phyloP scores from a whole-genome alignment of 2,113 vertebrate genomes.

The Murina feae region DNA sequence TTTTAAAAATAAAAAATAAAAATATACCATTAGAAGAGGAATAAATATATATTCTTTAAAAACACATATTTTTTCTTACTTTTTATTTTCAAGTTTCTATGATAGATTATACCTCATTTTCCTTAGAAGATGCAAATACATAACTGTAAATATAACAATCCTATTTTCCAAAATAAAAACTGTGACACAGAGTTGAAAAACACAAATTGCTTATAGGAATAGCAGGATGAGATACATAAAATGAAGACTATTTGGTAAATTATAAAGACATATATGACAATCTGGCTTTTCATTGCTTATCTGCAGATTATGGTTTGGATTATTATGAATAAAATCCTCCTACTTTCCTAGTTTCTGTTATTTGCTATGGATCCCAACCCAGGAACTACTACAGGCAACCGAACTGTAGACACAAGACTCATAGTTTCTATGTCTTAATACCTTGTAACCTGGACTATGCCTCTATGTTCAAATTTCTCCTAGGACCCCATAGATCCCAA shows the following conservation, averaged over 20 bases:
- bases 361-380: background rate
- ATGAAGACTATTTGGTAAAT: constrained; percentile 20
- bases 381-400: background rate
- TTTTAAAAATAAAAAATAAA: too few species aligned
- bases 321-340: background rate
- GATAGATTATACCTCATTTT: background rate
- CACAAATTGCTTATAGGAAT: background rate
- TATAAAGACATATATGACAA: background rate
- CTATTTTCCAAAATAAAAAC: constrained; percentile 20
- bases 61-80: background rate
- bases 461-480: background rate
- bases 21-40: background rate
- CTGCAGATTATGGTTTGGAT: background rate
- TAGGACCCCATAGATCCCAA: background rate
- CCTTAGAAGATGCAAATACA: background rate
- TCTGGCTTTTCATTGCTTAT: background rate
- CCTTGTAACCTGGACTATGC: background rate
- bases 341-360: background rate
- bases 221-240: background rate
- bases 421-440: background rate
- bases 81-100: constrained; percentile 11
- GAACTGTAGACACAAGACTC: background rate
- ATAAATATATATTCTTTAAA: background rate
- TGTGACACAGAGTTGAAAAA: background rate
- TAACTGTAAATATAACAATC: background rate